Evolutionary conservation across 2,888 invertebrate genomes (phyloP).

Genomic region (Oscheius sp.): DNA sequence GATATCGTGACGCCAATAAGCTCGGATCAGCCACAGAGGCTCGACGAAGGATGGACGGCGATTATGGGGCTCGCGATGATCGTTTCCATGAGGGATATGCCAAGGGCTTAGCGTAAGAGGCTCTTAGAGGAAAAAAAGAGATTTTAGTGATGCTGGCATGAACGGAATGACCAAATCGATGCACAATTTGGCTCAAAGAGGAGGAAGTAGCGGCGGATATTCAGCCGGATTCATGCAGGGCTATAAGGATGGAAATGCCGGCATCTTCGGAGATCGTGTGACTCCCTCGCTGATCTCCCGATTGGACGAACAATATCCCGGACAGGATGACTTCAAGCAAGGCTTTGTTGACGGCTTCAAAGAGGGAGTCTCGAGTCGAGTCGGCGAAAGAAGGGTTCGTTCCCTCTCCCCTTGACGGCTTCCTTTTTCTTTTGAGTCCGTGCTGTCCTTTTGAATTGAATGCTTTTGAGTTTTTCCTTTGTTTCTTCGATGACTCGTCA

Average conservation of each 20-base stretch:
- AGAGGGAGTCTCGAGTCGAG: slow-evolving; percentile 62
- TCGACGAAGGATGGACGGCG: slow-evolving; percentile 61
- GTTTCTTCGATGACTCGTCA: background rate
- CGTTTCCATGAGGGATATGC: slow-evolving; percentile 69
- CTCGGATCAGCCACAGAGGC: slow-evolving; percentile 59
- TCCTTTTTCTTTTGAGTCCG: background rate
- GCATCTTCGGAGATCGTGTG: slow-evolving; percentile 69
- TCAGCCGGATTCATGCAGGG: slow-evolving; percentile 70
- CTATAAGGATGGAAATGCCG: slow-evolving; percentile 68
- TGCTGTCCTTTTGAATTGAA: background rate
- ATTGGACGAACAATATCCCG: slow-evolving; percentile 69
- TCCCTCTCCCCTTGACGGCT: background rate
- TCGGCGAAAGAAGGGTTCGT: slow-evolving; percentile 44
- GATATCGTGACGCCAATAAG: slow-evolving; percentile 69
- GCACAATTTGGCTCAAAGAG: slow-evolving; percentile 67
- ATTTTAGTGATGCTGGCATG: slow-evolving; percentile 65
- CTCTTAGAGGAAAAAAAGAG: background rate
- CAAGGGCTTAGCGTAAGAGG: slow-evolving; percentile 56
- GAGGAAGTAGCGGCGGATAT: slow-evolving; percentile 60
- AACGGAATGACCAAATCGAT: slow-evolving; percentile 69
- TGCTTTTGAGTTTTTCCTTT: background rate
- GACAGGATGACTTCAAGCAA: slow-evolving; percentile 70
- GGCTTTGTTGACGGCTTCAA: slow-evolving; percentile 71
- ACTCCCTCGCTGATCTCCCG: slow-evolving; percentile 67
- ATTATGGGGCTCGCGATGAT: slow-evolving; percentile 62